phyloP scores from a whole-genome alignment of 2,888 invertebrate species.

The Priocnemis perturbator region DNA sequence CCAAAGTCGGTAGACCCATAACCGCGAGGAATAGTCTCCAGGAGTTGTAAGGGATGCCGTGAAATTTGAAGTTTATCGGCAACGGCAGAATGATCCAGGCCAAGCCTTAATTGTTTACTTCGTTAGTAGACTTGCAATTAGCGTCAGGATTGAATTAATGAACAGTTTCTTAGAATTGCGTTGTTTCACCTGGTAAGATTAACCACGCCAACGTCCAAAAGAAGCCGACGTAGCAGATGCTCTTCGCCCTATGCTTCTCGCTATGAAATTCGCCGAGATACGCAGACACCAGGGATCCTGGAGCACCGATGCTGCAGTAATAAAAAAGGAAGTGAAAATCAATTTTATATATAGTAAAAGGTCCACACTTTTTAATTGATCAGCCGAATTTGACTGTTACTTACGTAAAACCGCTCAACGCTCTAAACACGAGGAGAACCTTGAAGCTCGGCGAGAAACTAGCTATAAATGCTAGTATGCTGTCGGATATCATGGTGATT shows the following conservation, averaged over 20 bases:
- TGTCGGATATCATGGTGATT: conserved; percentile 76
- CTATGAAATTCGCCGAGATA: conserved; percentile 83
- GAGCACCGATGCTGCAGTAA: conserved; percentile 76
- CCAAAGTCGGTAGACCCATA: conserved; percentile 80
- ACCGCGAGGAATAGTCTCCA: conserved; percentile 86
- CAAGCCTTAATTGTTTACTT: conserved; percentile 75
- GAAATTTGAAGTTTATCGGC: conserved; percentile 58
- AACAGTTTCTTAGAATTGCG: background rate
- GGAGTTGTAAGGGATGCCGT: conserved; percentile 79
- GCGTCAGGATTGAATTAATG: background rate
- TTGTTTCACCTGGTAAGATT: conserved; percentile 76
- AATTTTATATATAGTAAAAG: background rate
- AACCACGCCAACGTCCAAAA: conserved; percentile 82
- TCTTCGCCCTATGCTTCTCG: conserved; percentile 78
- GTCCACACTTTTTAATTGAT: no score
- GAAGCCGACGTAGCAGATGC: conserved; percentile 81
- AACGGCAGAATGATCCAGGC: conserved; percentile 83
- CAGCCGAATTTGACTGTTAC: conserved; percentile 37
- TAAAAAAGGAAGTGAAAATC: background rate
- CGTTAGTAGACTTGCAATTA: background rate
- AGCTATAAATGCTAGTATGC: conserved; percentile 77
- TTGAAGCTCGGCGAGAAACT: conserved; percentile 80
- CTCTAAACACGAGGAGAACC: conserved; percentile 79
- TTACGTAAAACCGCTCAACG: conserved; percentile 80
- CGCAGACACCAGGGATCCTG: conserved; percentile 79